phyloP scores from a whole-genome alignment of 2,888 invertebrate genomes.

The Chrysodeixis includens region DNA sequence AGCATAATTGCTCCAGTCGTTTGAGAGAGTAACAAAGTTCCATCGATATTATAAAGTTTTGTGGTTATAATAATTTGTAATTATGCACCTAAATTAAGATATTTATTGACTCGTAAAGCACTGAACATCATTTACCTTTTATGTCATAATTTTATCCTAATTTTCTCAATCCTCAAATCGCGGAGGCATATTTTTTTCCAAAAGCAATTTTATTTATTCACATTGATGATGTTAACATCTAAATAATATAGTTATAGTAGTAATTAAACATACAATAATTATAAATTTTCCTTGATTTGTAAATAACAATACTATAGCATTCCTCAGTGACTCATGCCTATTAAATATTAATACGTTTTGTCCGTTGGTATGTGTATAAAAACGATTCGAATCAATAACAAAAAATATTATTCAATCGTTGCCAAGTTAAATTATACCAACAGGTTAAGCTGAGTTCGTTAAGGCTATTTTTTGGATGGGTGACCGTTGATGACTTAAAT shows the following conservation, averaged over 20 bases:
- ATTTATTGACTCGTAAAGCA: too few relatives aligned
- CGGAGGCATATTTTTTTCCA: too few relatives aligned
- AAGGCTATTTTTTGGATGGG: neutral
- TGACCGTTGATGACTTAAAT: neutral
- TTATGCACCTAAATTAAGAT: too few relatives aligned
- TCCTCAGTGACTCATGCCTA: conserved; percentile 39
- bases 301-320: conserved; percentile 20
- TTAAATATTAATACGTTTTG: conserved; percentile 43
- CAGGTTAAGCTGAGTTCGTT: neutral
- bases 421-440: neutral
- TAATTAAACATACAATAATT: neutral
- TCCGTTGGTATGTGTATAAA: conserved; percentile 44
- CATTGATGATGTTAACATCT: too few relatives aligned
- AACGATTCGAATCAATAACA: conserved; percentile 18
- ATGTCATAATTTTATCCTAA: too few relatives aligned
- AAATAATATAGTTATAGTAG: neutral
- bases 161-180: too few relatives aligned
- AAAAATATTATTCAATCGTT: neutral
- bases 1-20: too few relatives aligned
- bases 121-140: too few relatives aligned
- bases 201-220: too few relatives aligned
- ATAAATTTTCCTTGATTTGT: neutral
- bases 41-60: too few relatives aligned
- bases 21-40: too few relatives aligned
- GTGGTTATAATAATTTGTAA: too few relatives aligned